Evolutionary conservation across 1,140 invertebrate genomes (phyloP).

Genomic region (Aphis craccivora): DNA sequence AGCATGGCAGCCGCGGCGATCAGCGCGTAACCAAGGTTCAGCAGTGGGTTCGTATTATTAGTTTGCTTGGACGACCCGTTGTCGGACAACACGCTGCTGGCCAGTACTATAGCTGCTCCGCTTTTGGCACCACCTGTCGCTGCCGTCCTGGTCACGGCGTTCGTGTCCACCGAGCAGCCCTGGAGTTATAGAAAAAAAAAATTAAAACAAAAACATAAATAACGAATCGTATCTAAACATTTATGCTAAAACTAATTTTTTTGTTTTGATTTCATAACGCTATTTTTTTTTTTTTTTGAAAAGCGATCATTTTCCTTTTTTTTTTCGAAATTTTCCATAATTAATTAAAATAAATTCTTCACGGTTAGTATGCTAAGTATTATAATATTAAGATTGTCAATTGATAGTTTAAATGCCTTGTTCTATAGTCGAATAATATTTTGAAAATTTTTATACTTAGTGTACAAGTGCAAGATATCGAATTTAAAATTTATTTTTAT

Average conservation of each 20-base stretch:
- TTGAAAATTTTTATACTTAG: neutral
- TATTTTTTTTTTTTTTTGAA: neutral
- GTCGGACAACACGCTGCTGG: conserved; percentile 55
- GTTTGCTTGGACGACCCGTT: conserved; percentile 48
- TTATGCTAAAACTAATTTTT: no score
- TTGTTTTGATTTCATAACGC: no score
- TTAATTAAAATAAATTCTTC: neutral
- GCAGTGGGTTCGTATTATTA: conserved; percentile 28
- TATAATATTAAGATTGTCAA: neutral
- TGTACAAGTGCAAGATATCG: neutral
- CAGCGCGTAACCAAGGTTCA: conserved; percentile 19
- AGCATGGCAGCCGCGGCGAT: conserved; percentile 29
- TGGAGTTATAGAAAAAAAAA: neutral
- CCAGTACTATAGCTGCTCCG: conserved; percentile 53
- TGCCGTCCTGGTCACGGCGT: neutral
- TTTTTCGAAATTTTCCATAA: no score
- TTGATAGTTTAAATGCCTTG: neutral
- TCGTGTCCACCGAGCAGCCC: conserved; percentile 54
- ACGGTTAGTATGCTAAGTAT: neutral
- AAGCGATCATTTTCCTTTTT: no score
- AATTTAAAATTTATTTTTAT: neutral
- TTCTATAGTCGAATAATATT: neutral
- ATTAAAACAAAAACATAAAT: neutral
- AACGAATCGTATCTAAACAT: neutral
- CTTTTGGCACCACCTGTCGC: conserved; percentile 15